phyloP scores from a whole-genome alignment of 2,888 invertebrate species.

The Eulithis testata region DNA sequence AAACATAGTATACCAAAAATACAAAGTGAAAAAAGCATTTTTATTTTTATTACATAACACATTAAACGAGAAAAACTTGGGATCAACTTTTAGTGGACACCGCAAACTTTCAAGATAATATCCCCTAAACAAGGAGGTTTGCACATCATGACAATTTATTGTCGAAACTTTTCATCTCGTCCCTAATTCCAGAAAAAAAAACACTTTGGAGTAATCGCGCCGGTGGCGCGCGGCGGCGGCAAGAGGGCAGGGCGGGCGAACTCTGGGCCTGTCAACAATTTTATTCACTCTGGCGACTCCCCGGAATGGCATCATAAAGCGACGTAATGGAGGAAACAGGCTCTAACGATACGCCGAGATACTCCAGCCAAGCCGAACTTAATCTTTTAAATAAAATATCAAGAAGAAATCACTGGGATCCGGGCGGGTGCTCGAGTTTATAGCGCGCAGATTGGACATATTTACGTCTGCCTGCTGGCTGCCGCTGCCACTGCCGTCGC shows the following conservation, averaged over 20 bases:
- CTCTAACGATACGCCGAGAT: slow-evolving; percentile 65
- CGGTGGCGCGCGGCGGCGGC: neutral
- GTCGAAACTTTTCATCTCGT: slow-evolving; percentile 52
- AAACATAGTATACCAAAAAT: neutral
- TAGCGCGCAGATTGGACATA: slow-evolving; percentile 62
- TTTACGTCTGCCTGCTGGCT: slow-evolving; percentile 46
- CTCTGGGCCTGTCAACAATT: slow-evolving; percentile 60
- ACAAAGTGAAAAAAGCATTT: slow-evolving; percentile 10
- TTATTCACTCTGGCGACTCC: slow-evolving; percentile 57
- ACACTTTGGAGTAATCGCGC: slow-evolving; percentile 45
- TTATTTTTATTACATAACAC: slow-evolving; percentile 14
- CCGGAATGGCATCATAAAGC: slow-evolving; percentile 70
- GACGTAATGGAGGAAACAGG: slow-evolving; percentile 67
- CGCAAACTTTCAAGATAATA: slow-evolving; percentile 35
- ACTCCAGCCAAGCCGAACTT: slow-evolving; percentile 51
- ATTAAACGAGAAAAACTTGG: slow-evolving; percentile 22
- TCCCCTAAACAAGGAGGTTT: slow-evolving; percentile 39
- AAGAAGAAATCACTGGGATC: slow-evolving; percentile 75
- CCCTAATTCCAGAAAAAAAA: slow-evolving; percentile 50
- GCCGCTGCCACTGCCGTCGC: slow-evolving; percentile 23
- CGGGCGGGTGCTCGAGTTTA: slow-evolving; percentile 55
- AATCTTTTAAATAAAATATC: slow-evolving; percentile 80
- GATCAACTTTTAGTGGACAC: slow-evolving; percentile 32
- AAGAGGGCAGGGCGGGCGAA: slow-evolving; percentile 21
- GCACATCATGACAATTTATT: slow-evolving; percentile 62